A percentile compares a stretch with the other conserved stretches of the same genome.
Conservation (phyloP, 2,113 vertebrate species). For the Bagarius yarrelli region DNA sequence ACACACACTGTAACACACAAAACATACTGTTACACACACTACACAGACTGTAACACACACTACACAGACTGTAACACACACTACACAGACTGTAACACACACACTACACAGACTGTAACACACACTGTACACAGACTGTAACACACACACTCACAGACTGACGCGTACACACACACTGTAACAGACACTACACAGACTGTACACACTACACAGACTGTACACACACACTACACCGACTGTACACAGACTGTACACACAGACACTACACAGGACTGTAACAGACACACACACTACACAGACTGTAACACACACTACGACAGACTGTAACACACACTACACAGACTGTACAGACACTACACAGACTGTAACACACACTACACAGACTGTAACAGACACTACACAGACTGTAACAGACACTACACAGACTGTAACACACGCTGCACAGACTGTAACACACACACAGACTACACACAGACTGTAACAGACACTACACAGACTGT, state of each 20-base stretch:
- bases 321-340: background rate
- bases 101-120: background rate
- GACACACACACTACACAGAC: background rate
- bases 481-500: too few relatives aligned
- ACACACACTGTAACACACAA: background rate
- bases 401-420: too few relatives aligned
- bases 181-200: background rate
- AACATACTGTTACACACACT: background rate
- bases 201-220: background rate
- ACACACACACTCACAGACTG: background rate
- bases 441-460: too few relatives aligned
- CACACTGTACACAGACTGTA: background rate
- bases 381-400: too few relatives aligned
- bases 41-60: background rate
- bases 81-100: background rate
- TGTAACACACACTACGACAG: background rate
- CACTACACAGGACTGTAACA: background rate
- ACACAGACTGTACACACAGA: background rate
- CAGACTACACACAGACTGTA: too few relatives aligned
- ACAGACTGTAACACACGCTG: too few relatives aligned
- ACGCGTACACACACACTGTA: background rate
- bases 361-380: too few relatives aligned
- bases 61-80: background rate
- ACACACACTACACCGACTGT: background rate
- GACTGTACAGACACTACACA: too few relatives aligned